These are phyloP conservation scores for Phoenoteleia sp. DNA, from an alignment of 2,888 invertebrate species.

Conservation along the genomic window DNA sequence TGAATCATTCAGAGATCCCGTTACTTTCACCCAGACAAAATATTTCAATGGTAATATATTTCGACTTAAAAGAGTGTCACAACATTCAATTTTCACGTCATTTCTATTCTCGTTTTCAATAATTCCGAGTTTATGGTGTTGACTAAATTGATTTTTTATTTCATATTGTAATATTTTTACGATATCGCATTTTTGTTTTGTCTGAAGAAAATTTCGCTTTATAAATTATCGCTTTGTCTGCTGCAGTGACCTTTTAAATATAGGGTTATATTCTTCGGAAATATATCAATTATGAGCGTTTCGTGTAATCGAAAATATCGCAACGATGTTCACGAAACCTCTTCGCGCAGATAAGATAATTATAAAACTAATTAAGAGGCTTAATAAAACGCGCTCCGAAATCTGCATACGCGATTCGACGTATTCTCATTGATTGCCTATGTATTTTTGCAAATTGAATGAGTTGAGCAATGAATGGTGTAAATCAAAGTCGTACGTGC, in stretches of 20 bases:
- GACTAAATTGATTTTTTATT: too few species aligned
- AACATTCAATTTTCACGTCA: too few species aligned
- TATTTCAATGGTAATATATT: too few species aligned
- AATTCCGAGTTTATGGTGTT: too few species aligned
- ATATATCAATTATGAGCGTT: conserved; percentile 29
- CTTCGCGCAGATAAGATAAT: conserved; percentile 49
- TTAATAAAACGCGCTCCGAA: conserved; percentile 35
- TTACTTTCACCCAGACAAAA: too few species aligned
- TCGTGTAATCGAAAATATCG: conserved; percentile 46
- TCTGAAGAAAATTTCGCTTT: conserved; percentile 22
- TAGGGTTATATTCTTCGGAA: conserved; percentile 20
- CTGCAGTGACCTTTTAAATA: conserved; percentile 28
- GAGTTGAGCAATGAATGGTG: conserved; percentile 14
- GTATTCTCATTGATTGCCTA: conserved; percentile 30
- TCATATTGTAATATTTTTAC: too few species aligned
- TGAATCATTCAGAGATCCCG: too few species aligned
- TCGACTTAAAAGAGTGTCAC: too few species aligned
- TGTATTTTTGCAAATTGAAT: conserved; percentile 45
- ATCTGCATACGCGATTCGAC: conserved; percentile 23
- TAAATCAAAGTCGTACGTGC: conserved; percentile 51
- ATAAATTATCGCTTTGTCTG: conserved; percentile 33
- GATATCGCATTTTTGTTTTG: too few species aligned
- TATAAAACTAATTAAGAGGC: conserved; percentile 33
- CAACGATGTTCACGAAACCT: conserved; percentile 29
- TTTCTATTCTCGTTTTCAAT: too few species aligned